Conservation (phyloP, 1,140 invertebrate species). For the Aphis craccivora region DNA sequence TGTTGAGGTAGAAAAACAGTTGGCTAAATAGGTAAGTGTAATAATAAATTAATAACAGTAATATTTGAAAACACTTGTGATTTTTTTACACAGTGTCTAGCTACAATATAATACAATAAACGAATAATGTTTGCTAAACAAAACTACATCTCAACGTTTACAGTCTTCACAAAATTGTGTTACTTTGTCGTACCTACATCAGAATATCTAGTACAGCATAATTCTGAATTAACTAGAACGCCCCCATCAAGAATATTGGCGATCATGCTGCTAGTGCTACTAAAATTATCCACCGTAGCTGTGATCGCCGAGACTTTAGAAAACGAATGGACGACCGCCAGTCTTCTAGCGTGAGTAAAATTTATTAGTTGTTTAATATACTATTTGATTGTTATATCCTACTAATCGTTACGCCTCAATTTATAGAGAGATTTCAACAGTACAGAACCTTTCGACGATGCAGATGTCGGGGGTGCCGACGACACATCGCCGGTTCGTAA, state of each 20-base stretch:
- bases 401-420: background rate
- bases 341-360: background rate
- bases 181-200: no score
- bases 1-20: no score
- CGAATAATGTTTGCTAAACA: no score
- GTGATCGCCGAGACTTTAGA: background rate
- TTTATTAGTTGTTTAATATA: background rate
- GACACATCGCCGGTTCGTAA: constrained; percentile 77
- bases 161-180: no score
- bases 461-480: constrained; percentile 61
- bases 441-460: constrained; percentile 20
- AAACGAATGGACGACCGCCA: background rate
- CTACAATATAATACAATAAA: background rate
- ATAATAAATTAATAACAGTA: no score
- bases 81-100: background rate
- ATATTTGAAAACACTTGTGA: no score
- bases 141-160: no score
- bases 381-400: background rate
- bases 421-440: constrained; percentile 26
- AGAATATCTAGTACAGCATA: no score
- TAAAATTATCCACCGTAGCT: background rate
- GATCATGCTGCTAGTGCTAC: background rate
- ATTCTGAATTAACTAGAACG: no score
- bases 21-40: no score
- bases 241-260: background rate